A percentile compares a stretch with the other conserved stretches of the same genome.
phyloP scores from a whole-genome alignment of 1,140 invertebrate species.

The Lepidostoma basale region DNA sequence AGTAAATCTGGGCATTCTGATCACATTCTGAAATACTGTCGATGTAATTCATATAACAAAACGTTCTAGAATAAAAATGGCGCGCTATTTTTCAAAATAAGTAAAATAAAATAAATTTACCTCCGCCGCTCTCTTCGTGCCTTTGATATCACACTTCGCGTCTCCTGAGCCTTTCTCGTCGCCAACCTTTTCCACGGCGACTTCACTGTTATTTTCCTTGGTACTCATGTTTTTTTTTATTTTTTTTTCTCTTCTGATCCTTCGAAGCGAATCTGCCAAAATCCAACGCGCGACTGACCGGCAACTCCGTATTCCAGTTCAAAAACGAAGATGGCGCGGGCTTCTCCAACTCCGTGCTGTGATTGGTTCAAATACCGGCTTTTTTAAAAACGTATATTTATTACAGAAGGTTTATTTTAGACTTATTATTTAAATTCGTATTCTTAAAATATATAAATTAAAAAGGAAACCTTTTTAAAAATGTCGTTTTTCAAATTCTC shows the following conservation, averaged over 20 bases:
- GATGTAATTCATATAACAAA: too few relatives aligned
- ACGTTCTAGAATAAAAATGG: constrained; percentile 55
- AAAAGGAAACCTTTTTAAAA: too few relatives aligned
- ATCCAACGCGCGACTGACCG: constrained; percentile 67
- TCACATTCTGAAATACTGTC: too few relatives aligned
- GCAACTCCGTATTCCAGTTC: constrained; percentile 68
- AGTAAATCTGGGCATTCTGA: background rate
- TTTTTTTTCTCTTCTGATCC: constrained; percentile 17
- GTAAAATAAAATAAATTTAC: constrained; percentile 63
- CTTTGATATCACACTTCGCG: constrained; percentile 81
- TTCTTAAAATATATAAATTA: background rate
- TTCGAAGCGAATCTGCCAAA: constrained; percentile 57
- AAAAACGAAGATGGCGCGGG: constrained; percentile 83
- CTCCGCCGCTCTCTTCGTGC: constrained; percentile 85
- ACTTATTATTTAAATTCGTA: background rate
- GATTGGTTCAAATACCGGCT: constrained; percentile 59
- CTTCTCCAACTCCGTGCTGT: constrained; percentile 65
- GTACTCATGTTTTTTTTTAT: constrained; percentile 70
- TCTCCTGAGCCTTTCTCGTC: constrained; percentile 73
- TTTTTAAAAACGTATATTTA: constrained; percentile 26
- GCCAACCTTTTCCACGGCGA: constrained; percentile 80
- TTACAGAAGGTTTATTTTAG: too few relatives aligned
- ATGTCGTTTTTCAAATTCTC: background rate
- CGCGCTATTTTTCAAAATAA: constrained; percentile 58
- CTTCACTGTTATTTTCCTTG: constrained; percentile 82